Percentiles rank a stretch among this genome's conserved stretches.
Conservation (phyloP, 2,888 invertebrate species). For the Drosophila pseudotalamancana region DNA sequence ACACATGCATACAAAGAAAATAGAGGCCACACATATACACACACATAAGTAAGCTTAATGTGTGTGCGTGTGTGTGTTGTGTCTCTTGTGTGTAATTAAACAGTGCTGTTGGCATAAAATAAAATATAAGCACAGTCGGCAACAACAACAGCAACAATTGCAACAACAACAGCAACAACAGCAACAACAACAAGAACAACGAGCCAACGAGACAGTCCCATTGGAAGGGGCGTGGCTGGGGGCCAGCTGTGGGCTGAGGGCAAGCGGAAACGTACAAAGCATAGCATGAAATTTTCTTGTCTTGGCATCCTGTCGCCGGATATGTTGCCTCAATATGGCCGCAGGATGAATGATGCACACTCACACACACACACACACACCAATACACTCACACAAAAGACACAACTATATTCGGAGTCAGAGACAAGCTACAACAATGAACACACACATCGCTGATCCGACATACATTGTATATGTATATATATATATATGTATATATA, state of each 20-base stretch:
- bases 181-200: no score
- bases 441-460: constrained; percentile 34
- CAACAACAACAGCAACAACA: constrained; percentile 14
- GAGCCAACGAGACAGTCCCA: not conserved
- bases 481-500: not conserved
- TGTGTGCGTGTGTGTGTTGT: constrained; percentile 40
- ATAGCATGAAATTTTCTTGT: constrained; percentile 79
- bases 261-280: constrained; percentile 74
- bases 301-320: constrained; percentile 80
- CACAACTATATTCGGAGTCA: constrained; percentile 16
- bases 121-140: constrained; percentile 73
- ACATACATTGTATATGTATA: constrained; percentile 50
- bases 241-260: constrained; percentile 3
- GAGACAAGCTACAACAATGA: constrained; percentile 25
- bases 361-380: constrained; percentile 34
- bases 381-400: constrained; percentile 20
- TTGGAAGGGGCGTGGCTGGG: not conserved
- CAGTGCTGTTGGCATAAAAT: constrained; percentile 79
- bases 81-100: constrained; percentile 79
- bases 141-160: constrained; percentile 28
- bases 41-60: constrained; percentile 27
- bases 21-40: constrained; percentile 33
- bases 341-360: constrained; percentile 78
- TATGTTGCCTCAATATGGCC: constrained; percentile 80
- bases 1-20: constrained; percentile 35